These are phyloP conservation scores for Drosophila borealis DNA, from an alignment of 2,888 invertebrate species.

Conservation along the genomic window DNA sequence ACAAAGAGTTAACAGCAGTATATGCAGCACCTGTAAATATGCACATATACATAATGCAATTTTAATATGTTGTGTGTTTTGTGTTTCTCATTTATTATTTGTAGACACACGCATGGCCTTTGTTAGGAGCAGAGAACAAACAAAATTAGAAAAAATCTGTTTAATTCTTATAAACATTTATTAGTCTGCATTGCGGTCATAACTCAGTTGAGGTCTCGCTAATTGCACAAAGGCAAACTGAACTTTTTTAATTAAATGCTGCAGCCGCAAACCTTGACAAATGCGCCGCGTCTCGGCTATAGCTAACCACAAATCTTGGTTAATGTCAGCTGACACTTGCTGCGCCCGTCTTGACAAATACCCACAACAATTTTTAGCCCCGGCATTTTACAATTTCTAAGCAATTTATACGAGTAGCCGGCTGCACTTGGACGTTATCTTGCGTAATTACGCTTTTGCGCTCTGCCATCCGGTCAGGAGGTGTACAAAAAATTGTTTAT, in stretches of 20 bases:
- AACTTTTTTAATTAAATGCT: slow-evolving; percentile 78
- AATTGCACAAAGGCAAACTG: slow-evolving; percentile 61
- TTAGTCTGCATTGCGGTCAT: slow-evolving; percentile 60
- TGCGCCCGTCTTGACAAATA: slow-evolving; percentile 73
- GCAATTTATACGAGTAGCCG: slow-evolving; percentile 69
- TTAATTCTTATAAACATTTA: slow-evolving; percentile 44
- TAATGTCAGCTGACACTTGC: slow-evolving; percentile 70
- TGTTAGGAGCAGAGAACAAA: too few species aligned
- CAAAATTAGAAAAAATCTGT: slow-evolving; percentile 27
- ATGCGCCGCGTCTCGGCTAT: slow-evolving; percentile 53
- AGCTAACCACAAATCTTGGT: slow-evolving; percentile 79
- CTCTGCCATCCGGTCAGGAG: slow-evolving; percentile 34
- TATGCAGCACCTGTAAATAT: slow-evolving; percentile 21
- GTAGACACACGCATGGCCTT: slow-evolving; percentile 2
- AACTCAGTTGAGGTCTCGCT: slow-evolving; percentile 50
- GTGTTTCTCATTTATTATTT: slow-evolving; percentile 42
- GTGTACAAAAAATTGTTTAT: slow-evolving; percentile 72
- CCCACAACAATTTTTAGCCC: slow-evolving; percentile 45
- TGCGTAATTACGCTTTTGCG: slow-evolving; percentile 67
- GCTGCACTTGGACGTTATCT: slow-evolving; percentile 78
- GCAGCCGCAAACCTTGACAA: slow-evolving; percentile 62
- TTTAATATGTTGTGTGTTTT: slow-evolving; percentile 60
- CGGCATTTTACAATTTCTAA: slow-evolving; percentile 73
- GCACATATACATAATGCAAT: slow-evolving; percentile 54
- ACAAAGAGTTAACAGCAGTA: slow-evolving; percentile 66